Evolutionary conservation across 2,113 vertebrate species (phyloP).

Genomic region (Neopipo cinnamomea): DNA sequence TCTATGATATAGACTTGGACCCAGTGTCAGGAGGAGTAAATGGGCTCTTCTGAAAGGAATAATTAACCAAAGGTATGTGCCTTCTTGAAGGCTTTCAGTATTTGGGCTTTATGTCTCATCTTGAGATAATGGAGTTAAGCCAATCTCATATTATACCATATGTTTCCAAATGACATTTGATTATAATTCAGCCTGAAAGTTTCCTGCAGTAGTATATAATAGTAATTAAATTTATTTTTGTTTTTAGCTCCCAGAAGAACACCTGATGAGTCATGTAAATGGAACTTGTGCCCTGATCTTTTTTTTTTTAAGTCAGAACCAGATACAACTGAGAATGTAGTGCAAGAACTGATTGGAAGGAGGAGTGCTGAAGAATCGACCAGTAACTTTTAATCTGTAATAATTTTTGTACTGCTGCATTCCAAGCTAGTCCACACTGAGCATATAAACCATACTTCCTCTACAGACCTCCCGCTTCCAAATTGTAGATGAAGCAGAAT

Average conservation of each 20-base stretch:
- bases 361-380: not conserved
- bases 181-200: slow-evolving; percentile 23
- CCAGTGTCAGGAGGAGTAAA: slow-evolving; percentile 86
- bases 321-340: slow-evolving; percentile 10
- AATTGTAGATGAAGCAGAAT: not conserved
- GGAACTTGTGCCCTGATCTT: not conserved
- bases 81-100: not conserved
- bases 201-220: slow-evolving; percentile 8
- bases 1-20: slow-evolving; percentile 97
- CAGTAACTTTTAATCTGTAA: not conserved
- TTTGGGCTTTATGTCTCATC: not conserved
- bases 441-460: not conserved
- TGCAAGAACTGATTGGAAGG: slow-evolving; percentile 8
- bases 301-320: not conserved
- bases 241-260: slow-evolving; percentile 54
- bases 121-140: not conserved
- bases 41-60: slow-evolving; percentile 85
- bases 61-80: slow-evolving; percentile 53
- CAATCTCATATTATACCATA: not conserved
- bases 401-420: slow-evolving; percentile 4
- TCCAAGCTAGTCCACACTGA: not conserved
- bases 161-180: slow-evolving; percentile 14
- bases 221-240: slow-evolving; percentile 49
- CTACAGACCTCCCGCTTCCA: not conserved
- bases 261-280: slow-evolving; percentile 50